A percentile compares a stretch with the other conserved stretches of the same genome.
These are phyloP conservation scores for Pristis pectinata DNA, from an alignment of 2,797 vertebrate species.

Conservation along the genomic window DNA sequence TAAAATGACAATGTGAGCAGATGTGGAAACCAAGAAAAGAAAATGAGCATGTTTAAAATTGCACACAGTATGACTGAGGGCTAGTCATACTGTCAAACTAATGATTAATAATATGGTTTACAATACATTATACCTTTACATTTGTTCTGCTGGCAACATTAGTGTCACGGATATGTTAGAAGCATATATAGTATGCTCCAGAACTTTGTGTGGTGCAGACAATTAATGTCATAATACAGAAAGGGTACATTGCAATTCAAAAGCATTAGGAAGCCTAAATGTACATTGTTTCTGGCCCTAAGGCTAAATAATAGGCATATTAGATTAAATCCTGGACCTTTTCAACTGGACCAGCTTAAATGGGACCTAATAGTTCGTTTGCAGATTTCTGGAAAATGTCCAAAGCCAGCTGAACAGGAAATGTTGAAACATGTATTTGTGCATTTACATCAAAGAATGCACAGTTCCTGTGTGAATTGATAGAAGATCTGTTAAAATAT, in stretches of 20 bases:
- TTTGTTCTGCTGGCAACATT: not conserved
- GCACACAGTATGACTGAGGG: constrained; percentile 25
- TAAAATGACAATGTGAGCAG: constrained; percentile 24
- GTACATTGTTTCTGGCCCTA: not conserved
- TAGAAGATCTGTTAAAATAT: not conserved
- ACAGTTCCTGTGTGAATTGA: not conserved
- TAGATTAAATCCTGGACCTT: constrained; percentile 13
- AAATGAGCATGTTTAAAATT: constrained; percentile 23
- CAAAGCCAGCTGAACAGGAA: not conserved
- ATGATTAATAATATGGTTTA: constrained; percentile 1
- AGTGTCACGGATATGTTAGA: not conserved
- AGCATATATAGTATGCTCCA: not conserved
- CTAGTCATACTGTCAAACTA: constrained; percentile 25
- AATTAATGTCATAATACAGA: constrained; percentile 10
- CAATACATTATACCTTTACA: not conserved
- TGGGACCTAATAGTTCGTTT: not conserved
- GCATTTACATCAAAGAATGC: not conserved
- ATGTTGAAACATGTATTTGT: not conserved
- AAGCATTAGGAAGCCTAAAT: not conserved
- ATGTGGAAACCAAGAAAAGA: constrained; percentile 35
- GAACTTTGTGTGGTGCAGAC: not conserved
- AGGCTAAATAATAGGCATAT: constrained; percentile 1
- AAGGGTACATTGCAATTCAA: not conserved
- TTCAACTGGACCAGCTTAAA: not conserved
- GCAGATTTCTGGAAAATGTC: constrained; percentile 1